Evolutionary conservation across 2,888 invertebrate species (phyloP).

Genomic region (Ochropleura leucogaster): DNA sequence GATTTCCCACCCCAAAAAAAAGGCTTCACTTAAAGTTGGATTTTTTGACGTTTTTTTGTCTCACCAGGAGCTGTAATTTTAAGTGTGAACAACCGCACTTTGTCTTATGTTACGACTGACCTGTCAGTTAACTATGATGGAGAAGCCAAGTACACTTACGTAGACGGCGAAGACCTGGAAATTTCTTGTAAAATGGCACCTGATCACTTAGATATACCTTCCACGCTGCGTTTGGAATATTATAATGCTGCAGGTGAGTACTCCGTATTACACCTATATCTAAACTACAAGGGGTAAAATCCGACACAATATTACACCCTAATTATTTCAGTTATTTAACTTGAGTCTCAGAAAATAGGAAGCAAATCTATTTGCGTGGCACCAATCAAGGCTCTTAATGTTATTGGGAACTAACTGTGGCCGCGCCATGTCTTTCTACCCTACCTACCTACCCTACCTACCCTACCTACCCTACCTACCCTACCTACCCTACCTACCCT

Average conservation of each 20-base stretch:
- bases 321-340: neutral
- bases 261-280: neutral
- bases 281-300: neutral
- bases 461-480: too few species aligned
- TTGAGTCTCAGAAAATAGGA: too few species aligned
- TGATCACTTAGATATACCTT: rapidly evolving
- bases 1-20: too few species aligned
- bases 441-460: too few species aligned
- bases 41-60: neutral
- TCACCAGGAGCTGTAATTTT: conserved; percentile 17
- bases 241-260: conserved; percentile 25
- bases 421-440: too few species aligned
- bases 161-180: conserved; percentile 4
- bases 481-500: too few species aligned
- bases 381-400: neutral
- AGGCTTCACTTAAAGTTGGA: too few species aligned
- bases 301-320: neutral
- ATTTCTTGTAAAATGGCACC: neutral
- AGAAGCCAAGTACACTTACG: neutral
- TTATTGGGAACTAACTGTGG: too few species aligned
- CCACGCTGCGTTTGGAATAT: conserved; percentile 22
- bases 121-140: conserved; percentile 17
- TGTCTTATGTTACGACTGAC: neutral
- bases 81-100: neutral
- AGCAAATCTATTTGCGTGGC: neutral